Evolutionary conservation across 2,797 vertebrate species (phyloP).

Genomic region (Xenopus petersii): DNA sequence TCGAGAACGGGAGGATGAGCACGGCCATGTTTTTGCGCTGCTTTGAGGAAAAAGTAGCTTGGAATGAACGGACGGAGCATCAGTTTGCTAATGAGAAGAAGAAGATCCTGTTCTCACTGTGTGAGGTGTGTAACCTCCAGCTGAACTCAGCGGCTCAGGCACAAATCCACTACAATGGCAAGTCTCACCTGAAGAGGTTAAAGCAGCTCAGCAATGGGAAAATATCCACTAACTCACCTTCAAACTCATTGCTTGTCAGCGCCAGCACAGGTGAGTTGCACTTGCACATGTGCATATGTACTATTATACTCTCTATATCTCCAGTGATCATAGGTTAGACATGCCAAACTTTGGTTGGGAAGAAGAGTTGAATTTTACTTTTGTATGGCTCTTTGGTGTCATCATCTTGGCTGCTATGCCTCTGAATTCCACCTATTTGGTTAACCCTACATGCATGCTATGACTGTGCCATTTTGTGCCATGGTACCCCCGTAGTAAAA

Average conservation of each 20-base stretch:
- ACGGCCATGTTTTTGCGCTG: constrained; percentile 63
- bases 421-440: too few relatives aligned
- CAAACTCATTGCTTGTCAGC: constrained; percentile 55
- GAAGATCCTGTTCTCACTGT: constrained; percentile 79
- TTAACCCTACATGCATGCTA: too few relatives aligned
- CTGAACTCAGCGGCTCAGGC: constrained; percentile 81
- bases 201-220: constrained; percentile 81
- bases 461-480: too few relatives aligned
- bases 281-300: too few relatives aligned
- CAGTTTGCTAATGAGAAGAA: constrained; percentile 73
- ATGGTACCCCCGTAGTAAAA: too few relatives aligned
- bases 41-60: constrained; percentile 72
- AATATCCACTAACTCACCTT: constrained; percentile 56
- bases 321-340: too few relatives aligned
- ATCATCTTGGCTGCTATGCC: too few relatives aligned
- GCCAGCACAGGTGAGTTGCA: constrained; percentile 68
- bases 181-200: constrained; percentile 79
- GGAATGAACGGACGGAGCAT: constrained; percentile 62
- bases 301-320: too few relatives aligned
- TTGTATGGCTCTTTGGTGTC: not conserved
- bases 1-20: constrained; percentile 76
- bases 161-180: constrained; percentile 82
- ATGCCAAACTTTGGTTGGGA: too few relatives aligned
- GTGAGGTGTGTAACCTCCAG: constrained; percentile 84
- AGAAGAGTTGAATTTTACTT: not conserved